Conservation (phyloP, 2,797 vertebrate species). For the Gymnopithys bicolor region DNA sequence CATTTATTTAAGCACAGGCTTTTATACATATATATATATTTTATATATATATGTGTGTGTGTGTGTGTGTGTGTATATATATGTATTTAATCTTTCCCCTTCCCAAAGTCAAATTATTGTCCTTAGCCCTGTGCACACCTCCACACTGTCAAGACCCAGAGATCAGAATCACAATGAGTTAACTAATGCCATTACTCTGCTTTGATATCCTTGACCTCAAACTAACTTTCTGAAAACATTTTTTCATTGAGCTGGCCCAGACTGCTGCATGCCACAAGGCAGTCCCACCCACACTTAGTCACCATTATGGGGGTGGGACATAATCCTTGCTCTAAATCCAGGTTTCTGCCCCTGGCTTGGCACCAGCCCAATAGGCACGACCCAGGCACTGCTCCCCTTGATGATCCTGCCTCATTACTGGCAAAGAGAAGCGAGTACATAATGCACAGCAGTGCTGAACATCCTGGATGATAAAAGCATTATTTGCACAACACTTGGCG, state of each 20-base stretch:
- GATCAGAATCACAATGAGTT: rapidly evolving
- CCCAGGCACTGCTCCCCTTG: background rate
- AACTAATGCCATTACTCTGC: background rate
- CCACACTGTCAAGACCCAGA: rapidly evolving
- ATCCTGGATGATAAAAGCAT: background rate
- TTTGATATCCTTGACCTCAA: background rate
- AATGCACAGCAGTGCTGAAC: background rate
- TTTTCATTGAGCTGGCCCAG: background rate
- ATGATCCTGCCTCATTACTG: background rate
- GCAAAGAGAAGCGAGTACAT: background rate
- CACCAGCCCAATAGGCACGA: background rate
- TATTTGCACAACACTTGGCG: background rate
- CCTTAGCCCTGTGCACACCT: rapidly evolving
- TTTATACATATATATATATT: no score
- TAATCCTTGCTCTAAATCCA: background rate
- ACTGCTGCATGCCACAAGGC: background rate
- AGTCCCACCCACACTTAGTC: background rate
- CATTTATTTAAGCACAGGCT: background rate
- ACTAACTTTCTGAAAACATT: background rate
- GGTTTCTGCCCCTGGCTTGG: background rate
- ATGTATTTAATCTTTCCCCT: background rate
- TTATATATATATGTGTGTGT: no score
- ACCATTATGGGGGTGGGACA: background rate
- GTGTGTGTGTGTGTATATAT: no score
- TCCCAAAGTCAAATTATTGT: background rate